phyloP scores from a whole-genome alignment of 2,888 invertebrate genomes.

The Hypercompe scribonia region DNA sequence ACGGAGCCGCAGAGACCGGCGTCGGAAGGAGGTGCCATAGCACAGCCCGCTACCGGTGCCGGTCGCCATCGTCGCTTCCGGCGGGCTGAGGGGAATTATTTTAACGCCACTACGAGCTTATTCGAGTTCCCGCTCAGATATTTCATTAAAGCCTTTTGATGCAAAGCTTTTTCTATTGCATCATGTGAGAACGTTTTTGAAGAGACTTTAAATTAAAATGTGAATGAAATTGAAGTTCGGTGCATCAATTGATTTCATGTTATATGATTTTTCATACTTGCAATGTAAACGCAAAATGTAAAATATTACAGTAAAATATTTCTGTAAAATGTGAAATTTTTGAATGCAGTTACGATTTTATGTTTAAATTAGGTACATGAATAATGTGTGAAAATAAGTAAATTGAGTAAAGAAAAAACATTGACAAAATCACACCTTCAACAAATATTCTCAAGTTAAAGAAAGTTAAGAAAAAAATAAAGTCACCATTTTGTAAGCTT shows the following conservation, averaged over 20 bases:
- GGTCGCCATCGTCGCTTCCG: slow-evolving; percentile 67
- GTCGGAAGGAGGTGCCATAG: slow-evolving; percentile 72
- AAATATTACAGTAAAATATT: background rate
- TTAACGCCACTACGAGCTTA: slow-evolving; percentile 66
- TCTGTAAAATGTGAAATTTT: background rate
- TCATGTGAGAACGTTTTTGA: slow-evolving; percentile 50
- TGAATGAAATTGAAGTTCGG: slow-evolving; percentile 30
- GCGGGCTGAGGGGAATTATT: slow-evolving; percentile 67
- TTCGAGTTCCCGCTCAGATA: slow-evolving; percentile 58
- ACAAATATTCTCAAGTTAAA: too few relatives aligned
- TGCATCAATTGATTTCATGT: slow-evolving; percentile 19
- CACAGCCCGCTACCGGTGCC: slow-evolving; percentile 65
- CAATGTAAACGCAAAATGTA: slow-evolving; percentile 20
- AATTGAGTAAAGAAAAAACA: too few relatives aligned
- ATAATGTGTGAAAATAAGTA: too few relatives aligned
- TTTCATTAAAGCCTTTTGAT: slow-evolving; percentile 67
- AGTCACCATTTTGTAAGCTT: too few relatives aligned
- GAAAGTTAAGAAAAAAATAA: too few relatives aligned
- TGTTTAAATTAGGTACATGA: too few relatives aligned
- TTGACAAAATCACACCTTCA: too few relatives aligned
- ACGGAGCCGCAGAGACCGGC: slow-evolving; percentile 57
- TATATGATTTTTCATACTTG: slow-evolving; percentile 16
- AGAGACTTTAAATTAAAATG: slow-evolving; percentile 41
- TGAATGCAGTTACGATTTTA: background rate
- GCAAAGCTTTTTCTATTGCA: slow-evolving; percentile 56